Conservation (phyloP, 2,113 vertebrate genomes). For the Eptesicus fuscus region DNA sequence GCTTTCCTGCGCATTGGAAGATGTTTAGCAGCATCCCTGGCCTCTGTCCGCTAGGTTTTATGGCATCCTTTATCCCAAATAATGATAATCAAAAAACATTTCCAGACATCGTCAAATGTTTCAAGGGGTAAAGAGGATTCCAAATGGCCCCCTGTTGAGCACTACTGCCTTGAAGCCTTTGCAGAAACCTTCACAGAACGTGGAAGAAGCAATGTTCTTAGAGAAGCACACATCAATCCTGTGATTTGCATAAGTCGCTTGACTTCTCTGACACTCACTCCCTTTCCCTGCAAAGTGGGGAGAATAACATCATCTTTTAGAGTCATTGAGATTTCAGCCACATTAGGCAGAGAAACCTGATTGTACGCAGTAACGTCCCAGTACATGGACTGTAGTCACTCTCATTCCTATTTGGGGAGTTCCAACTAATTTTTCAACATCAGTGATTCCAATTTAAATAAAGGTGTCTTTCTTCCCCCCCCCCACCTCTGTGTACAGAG, state of each 20-base stretch:
- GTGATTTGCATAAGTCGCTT: fast-evolving
- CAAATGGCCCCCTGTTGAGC: background rate
- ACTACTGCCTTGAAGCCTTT: background rate
- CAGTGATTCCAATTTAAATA: background rate
- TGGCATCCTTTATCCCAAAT: background rate
- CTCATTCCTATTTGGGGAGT: background rate
- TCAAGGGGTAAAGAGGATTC: background rate
- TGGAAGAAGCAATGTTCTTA: background rate
- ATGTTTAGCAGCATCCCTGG: background rate
- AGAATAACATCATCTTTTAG: background rate
- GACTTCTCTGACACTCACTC: background rate
- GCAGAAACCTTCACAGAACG: background rate
- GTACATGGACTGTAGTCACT: fast-evolving
- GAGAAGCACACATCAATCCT: background rate
- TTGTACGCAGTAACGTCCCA: fast-evolving
- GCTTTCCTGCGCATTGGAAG: background rate
- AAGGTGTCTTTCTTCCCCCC: background rate
- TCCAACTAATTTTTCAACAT: background rate
- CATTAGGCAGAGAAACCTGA: background rate
- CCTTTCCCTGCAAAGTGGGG: background rate
- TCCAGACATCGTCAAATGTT: background rate
- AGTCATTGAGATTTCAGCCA: background rate
- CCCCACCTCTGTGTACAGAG: slow-evolving; percentile 81
- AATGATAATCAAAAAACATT: background rate
- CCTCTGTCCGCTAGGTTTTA: background rate